Evolutionary conservation across 2,888 invertebrate species (phyloP).

Genomic region (Conops quadrifasciatus): DNA sequence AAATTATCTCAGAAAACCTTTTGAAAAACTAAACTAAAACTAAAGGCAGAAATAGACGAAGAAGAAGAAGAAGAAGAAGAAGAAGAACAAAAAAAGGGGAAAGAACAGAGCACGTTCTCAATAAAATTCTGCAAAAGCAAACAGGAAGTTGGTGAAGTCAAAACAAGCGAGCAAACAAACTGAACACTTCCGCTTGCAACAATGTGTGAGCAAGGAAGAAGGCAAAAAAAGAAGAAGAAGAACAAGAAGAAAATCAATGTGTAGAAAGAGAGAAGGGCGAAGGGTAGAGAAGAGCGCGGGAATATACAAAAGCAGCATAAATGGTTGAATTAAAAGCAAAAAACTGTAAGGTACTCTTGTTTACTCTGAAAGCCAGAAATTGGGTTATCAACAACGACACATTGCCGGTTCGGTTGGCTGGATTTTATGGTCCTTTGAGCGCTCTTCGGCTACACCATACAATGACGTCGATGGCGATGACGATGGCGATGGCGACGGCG

Average conservation of each 20-base stretch:
- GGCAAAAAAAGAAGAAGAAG: not conserved
- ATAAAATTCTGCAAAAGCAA: not conserved
- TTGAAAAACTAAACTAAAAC: no score
- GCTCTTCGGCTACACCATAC: not conserved
- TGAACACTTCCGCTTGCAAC: constrained; percentile 19
- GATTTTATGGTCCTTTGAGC: constrained; percentile 12
- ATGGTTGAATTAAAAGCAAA: not conserved
- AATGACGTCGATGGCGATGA: not conserved
- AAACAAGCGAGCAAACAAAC: constrained; percentile 19
- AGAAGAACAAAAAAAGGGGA: not conserved
- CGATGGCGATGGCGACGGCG: not conserved
- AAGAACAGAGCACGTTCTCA: not conserved
- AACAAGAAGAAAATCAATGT: not conserved
- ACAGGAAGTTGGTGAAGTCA: not conserved
- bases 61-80: not conserved
- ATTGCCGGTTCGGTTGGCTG: constrained; percentile 5
- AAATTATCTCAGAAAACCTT: no score
- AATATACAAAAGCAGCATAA: not conserved
- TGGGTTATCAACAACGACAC: constrained; percentile 24
- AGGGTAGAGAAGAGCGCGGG: not conserved
- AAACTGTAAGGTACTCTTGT: constrained; percentile 3
- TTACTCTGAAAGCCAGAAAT: constrained; percentile 15
- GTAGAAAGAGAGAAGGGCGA: not conserved
- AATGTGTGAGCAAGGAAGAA: not conserved
- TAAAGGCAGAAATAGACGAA: not conserved